Percentiles rank a stretch among this genome's conserved stretches.
Conservation (phyloP, 2,797 vertebrate genomes). For the Pelochelys cantorii region DNA sequence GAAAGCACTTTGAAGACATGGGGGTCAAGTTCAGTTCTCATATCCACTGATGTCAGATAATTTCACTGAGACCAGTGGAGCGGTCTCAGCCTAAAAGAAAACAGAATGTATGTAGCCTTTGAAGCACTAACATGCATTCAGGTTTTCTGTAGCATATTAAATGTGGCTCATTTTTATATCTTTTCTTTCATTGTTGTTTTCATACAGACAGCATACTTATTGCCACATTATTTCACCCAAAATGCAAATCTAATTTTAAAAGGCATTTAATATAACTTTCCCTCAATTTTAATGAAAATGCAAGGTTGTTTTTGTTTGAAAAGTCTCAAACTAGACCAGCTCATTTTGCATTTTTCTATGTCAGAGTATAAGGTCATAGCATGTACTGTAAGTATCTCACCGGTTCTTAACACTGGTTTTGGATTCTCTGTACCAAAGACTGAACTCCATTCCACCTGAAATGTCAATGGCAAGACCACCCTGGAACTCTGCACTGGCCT, state of each 20-base stretch:
- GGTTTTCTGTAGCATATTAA: not conserved
- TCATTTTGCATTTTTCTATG: not conserved
- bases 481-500: constrained; percentile 87
- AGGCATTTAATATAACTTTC: not conserved
- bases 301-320: constrained; percentile 11
- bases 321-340: not conserved
- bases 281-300: constrained; percentile 14
- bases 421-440: constrained; percentile 98
- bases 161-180: not conserved
- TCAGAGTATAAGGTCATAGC: not conserved
- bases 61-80: not conserved
- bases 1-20: not conserved
- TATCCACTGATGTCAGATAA: not conserved
- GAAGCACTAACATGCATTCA: not conserved
- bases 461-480: constrained; percentile 95
- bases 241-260: not conserved
- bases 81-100: not conserved
- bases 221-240: not conserved
- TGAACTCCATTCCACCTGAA: constrained; percentile 98
- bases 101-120: not conserved
- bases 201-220: not conserved
- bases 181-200: not conserved
- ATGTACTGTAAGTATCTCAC: constrained; percentile 76
- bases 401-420: constrained; percentile 96
- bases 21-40: not conserved